A percentile compares a stretch with the other conserved stretches of the same genome.
Conservation (phyloP, 1,140 invertebrate species). For the Micrasema longulum region DNA sequence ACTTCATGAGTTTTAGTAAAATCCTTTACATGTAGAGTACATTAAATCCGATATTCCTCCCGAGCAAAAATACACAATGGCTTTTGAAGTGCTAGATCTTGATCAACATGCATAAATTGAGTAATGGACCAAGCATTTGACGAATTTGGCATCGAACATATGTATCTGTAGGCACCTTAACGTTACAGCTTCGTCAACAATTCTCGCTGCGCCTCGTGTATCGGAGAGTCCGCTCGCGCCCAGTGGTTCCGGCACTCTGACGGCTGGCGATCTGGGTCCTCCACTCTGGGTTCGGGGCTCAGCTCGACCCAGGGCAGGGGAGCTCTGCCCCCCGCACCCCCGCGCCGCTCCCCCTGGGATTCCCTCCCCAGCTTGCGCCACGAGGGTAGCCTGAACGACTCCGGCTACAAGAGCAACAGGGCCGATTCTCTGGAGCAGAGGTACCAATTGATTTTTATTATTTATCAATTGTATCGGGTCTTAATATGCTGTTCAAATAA, state of each 20-base stretch:
- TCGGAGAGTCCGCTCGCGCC: constrained; percentile 84
- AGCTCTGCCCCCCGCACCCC: constrained; percentile 57
- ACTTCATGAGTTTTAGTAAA: too few relatives aligned
- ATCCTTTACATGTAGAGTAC: too few relatives aligned
- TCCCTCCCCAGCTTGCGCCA: constrained; percentile 84
- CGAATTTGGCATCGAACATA: too few relatives aligned
- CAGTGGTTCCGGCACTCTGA: constrained; percentile 90
- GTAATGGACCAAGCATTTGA: too few relatives aligned
- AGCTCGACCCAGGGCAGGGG: constrained; percentile 17
- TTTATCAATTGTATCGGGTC: neutral
- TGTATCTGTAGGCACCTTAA: too few relatives aligned
- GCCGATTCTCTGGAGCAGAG: constrained; percentile 88
- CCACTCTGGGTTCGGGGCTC: constrained; percentile 54
- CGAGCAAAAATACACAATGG: too few relatives aligned
- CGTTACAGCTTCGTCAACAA: constrained; percentile 67
- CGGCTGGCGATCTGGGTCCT: constrained; percentile 85
- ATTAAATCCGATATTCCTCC: too few relatives aligned
- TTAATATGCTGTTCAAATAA: too few relatives aligned
- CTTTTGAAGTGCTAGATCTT: too few relatives aligned
- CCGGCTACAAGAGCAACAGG: constrained; percentile 85
- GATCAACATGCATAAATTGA: too few relatives aligned
- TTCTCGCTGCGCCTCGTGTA: constrained; percentile 83
- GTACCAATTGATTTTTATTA: constrained; percentile 61
- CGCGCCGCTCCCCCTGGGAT: constrained; percentile 82
- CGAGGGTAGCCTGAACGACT: constrained; percentile 80